Evolutionary conservation across 2,797 vertebrate genomes (phyloP).

Genomic region (Mormyrus proboscirostris): DNA sequence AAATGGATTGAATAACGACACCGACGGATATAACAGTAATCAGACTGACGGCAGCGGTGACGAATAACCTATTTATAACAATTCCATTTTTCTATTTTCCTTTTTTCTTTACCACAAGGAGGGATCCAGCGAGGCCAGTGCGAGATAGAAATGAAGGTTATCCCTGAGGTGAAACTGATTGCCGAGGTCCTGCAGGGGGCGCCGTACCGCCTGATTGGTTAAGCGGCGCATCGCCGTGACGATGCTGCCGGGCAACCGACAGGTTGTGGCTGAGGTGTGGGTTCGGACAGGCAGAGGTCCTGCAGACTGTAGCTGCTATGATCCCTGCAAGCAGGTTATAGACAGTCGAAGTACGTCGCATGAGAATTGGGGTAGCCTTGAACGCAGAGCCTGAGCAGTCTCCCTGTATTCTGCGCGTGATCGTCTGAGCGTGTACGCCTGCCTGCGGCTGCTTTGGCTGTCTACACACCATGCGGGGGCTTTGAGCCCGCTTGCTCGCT

Average conservation of each 20-base stretch:
- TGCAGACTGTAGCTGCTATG: constrained; percentile 29
- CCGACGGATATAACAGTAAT: not conserved
- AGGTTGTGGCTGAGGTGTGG: not conserved
- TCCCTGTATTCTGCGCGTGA: not conserved
- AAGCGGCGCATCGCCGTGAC: not conserved
- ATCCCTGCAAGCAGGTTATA: constrained; percentile 32
- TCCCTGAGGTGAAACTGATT: not conserved
- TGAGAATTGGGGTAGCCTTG: constrained; percentile 26
- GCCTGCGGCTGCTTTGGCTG: not conserved
- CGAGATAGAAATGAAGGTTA: too few species aligned
- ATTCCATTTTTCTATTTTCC: not conserved
- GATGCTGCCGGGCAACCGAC: not conserved
- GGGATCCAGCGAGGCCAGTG: not conserved
- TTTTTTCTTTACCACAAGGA: not conserved
- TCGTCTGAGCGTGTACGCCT: constrained; percentile 14
- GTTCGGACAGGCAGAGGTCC: not conserved
- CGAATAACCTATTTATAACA: not conserved
- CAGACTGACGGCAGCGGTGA: not conserved
- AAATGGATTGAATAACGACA: not conserved
- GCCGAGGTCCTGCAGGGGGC: not conserved
- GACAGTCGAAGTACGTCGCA: constrained; percentile 33
- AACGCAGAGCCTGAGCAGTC: not conserved
- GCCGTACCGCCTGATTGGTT: not conserved
- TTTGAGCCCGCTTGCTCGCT: not conserved
- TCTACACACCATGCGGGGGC: not conserved